Base-by-base conservation (phyloP, 2,797 vertebrate species). In the Melanotaenia pygmaea region DNA sequence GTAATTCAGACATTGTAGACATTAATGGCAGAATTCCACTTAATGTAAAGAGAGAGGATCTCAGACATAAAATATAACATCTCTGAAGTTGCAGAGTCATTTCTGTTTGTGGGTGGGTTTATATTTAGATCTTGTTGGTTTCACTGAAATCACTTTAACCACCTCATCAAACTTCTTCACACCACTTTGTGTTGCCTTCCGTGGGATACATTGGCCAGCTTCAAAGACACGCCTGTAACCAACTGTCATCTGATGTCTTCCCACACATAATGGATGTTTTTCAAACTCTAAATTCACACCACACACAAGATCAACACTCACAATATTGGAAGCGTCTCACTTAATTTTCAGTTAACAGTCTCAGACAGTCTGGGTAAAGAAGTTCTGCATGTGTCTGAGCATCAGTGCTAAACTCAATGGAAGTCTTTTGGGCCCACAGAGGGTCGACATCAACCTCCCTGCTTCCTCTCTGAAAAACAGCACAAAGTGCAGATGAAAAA, bases 371-470 rank as follows among this genome's bases (percentile, higher is more conserved):
- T 92, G 91, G 89, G 91, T 92, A 37, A 64, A 79, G 73, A 77
- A 71, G 69, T 84, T 83, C 73, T 87, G 71, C 79, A 57, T 72
- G 37, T 70, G 70, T 72, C 47, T 54, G 61, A 22, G 65, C 94
- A 93, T 94, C 90, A 90, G 94, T 88, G 91, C 95, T 91, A 91
- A 92, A 92, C 93, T 96, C 95, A 95, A 94, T 95, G 94, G 95
- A 96, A 94, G 93, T 93, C 93, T 95, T 95, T 93, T 95, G 79
- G 93, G 34, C 92, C 88, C 63, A 76, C 60, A 68, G 72, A 84
- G 86, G 71, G 95, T 96, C 96, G 97, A 97, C 90, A 93, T 96
- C 95, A 96, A 96, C 94, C 45, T 95, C 63, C 80, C 89, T 86
- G 88, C 92, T 96, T 97, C 95, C 94, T 96, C 91, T 85, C 86